Base-by-base conservation (phyloP, 2,113 vertebrate species). In the Platichthys flesus region DNA sequence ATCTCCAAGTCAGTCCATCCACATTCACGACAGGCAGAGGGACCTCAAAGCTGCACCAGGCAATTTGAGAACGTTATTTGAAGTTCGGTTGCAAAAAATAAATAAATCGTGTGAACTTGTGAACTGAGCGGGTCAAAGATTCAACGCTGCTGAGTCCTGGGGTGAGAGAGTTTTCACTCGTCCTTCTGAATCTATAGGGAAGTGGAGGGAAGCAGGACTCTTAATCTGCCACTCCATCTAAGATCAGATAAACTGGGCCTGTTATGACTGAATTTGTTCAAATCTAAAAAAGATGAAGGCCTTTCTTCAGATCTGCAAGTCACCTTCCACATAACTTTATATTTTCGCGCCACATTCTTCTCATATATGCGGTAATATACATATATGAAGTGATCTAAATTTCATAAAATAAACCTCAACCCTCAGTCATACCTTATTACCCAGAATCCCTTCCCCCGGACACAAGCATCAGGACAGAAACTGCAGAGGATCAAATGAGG, bases 31-130 rank as follows among this genome's bases (percentile, higher is more conserved):
- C 51, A n/a, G 18, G 28, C 37, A 40, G 56, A 51, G 5, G 24
- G 49, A 85, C 76, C 83, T 86, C 85, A 90, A 90, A 85, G 85
- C 81, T 76, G 63, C 76, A 70, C 20, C 68, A 70, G 65, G 79
- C 60, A 72, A 82, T 75, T 76, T 80, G 20, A 21, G 16, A 23
- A 55, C 68, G 37, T 55, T 60, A 66, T 88, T 88, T 89, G 70
- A 86, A 76, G 77, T 79, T 59, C 15, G 64, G 60, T 18, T n/a
- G 55, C 21, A 58, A 51, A 54, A 49, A 49, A 47, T 13, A 21
- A 54, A 54, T 9, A 71, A 74, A 67, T 80, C 57, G 14, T 37
- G 60, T 58, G 56, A 52, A n/a, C 51, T n/a, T 54, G n/a, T 31
- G 4, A 70, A 62, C 20, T 18, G 56, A 62, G 9, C 54, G 51